These are phyloP conservation scores for Catonia carolina DNA, from an alignment of 2,888 invertebrate species.

Conservation along the genomic window DNA sequence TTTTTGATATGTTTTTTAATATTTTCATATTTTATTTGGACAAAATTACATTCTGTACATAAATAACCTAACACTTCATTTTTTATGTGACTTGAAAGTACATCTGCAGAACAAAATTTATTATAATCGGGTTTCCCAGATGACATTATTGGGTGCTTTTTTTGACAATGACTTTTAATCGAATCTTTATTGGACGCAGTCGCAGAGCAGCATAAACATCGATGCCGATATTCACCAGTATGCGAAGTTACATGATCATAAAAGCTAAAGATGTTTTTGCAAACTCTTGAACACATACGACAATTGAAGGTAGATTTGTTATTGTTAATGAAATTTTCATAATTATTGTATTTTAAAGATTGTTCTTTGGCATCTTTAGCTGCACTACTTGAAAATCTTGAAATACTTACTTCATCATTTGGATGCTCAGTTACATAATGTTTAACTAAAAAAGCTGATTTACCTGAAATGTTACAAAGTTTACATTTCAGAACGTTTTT, in stretches of 20 bases:
- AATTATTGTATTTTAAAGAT: constrained; percentile 42
- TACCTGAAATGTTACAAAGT: constrained; percentile 53
- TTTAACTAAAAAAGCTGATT: constrained; percentile 49
- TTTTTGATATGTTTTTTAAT: constrained; percentile 51
- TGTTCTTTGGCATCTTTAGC: constrained; percentile 52
- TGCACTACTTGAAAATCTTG: constrained; percentile 49
- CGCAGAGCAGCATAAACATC: constrained; percentile 53
- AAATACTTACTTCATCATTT: constrained; percentile 56
- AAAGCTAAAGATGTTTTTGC: constrained; percentile 41
- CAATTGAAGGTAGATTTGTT: constrained; percentile 9
- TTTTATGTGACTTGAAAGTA: constrained; percentile 36
- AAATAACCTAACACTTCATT: constrained; percentile 50
- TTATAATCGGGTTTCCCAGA: constrained; percentile 13
- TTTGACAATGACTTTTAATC: constrained; percentile 27
- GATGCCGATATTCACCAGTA: constrained; percentile 68
- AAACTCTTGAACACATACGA: constrained; percentile 12
- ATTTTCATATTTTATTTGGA: constrained; percentile 56
- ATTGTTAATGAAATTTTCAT: background rate
- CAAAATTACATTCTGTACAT: constrained; percentile 65
- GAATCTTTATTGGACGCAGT: constrained; percentile 20
- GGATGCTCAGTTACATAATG: constrained; percentile 62
- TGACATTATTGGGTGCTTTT: background rate
- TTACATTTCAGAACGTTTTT: too few relatives aligned
- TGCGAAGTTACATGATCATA: constrained; percentile 69
- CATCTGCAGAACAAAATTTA: constrained; percentile 35